Percentiles rank a stretch among this genome's conserved stretches.
Conservation (phyloP, 2,888 invertebrate species). For the Choreutis nemorana region DNA sequence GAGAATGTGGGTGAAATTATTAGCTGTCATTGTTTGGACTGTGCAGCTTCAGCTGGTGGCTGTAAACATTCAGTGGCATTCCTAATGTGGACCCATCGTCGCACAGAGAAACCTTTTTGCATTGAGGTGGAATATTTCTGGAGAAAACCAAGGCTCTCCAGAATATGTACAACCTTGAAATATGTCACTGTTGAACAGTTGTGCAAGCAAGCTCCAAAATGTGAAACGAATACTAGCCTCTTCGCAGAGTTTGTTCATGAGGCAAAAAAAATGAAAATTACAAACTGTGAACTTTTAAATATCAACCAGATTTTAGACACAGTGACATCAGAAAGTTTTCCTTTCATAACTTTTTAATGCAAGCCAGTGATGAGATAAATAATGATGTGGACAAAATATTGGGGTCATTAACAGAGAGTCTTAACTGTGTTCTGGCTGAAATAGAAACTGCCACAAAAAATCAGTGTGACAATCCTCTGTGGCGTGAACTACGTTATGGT, state of each 20-base stretch:
- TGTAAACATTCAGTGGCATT: conserved; percentile 4
- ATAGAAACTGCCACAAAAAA: neutral
- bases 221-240: neutral
- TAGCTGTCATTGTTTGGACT: conserved; percentile 6
- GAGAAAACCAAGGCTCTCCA: conserved; percentile 8
- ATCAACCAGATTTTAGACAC: neutral
- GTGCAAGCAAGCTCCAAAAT: neutral
- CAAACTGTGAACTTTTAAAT: conserved; percentile 2
- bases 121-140: conserved; percentile 11
- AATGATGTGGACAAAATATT: neutral
- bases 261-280: conserved; percentile 1
- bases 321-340: neutral
- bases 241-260: neutral
- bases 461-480: conserved; percentile 1
- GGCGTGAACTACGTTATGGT: conserved; percentile 6
- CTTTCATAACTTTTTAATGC: neutral
- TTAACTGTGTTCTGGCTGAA: neutral
- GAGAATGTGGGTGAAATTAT: conserved; percentile 4
- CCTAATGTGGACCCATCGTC: conserved; percentile 13
- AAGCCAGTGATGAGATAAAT: neutral
- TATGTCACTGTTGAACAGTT: neutral
- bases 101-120: conserved; percentile 11
- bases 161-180: conserved; percentile 8
- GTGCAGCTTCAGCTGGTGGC: conserved; percentile 6
- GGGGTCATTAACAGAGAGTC: neutral